Base-by-base conservation (phyloP, 2,797 vertebrate species). In the Vespertilio murinus region DNA sequence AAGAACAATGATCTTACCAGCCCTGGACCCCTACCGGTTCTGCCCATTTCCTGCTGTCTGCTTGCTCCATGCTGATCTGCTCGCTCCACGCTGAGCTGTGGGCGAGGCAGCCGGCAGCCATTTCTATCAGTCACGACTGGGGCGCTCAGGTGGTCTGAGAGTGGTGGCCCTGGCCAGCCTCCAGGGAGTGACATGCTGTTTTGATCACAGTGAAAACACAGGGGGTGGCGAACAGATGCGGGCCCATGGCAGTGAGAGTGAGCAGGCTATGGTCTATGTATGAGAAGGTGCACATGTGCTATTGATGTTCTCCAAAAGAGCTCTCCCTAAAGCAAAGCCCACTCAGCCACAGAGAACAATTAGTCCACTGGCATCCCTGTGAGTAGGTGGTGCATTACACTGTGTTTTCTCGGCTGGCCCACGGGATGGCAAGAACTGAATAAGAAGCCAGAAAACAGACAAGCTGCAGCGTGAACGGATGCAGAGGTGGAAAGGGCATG, bases 1-100 rank as follows among this genome's bases (percentile, higher is more conserved):
- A 89, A 87, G 77, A 96, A 95, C 56, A 95, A 75, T 70, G 93
- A 90, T 54, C 93, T 95, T 16, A 93, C 77, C 52, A 93, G 91
- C 45, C 18, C 28, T 6, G 47, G 25, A 25, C 14, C 56, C 30
- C 70, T 49, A 17, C 35, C 18, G 5, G 52, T 9, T n/a, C 69
- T 75, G 30, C 56, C 56, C 6, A 8, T 70, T 67, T 83, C 88
- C 67, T 40, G 7, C 42, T 25, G 45, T 52, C 70, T 40, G 54
- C 17, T 71, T 52, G n/a, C n/a, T n/a, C n/a, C n/a, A n/a, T n/a
- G n/a, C n/a, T n/a, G n/a, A n/a, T n/a, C n/a, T n/a, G n/a, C n/a
- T n/a, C n/a, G n/a, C n/a, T n/a, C n/a, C 79, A 70, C 10, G 22
- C 28, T 11, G 49, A 47, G 61, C 28, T 38, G 33, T 2, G 23